phyloP scores from a whole-genome alignment of 2,113 vertebrate genomes.

The Lepisosteus oculatus region DNA sequence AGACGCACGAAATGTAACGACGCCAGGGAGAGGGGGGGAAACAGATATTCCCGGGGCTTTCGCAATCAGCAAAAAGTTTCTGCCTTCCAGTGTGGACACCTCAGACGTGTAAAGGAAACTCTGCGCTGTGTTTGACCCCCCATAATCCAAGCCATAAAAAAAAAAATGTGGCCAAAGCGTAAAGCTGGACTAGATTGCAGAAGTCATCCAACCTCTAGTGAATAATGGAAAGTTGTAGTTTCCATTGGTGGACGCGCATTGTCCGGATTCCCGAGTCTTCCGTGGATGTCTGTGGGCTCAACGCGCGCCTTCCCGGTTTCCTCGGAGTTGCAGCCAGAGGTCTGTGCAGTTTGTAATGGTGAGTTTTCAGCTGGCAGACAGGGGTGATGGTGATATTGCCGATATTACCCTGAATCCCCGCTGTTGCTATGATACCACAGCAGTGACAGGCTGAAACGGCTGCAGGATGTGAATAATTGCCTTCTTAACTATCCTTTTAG shows the following conservation, averaged over 20 bases:
- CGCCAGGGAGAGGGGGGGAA: slow-evolving; percentile 19
- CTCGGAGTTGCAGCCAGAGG: slow-evolving; percentile 11
- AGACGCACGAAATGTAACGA: slow-evolving; percentile 26
- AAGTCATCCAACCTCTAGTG: not conserved
- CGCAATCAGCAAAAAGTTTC: slow-evolving; percentile 60
- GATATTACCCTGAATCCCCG: slow-evolving; percentile 43
- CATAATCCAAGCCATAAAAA: slow-evolving; percentile 25
- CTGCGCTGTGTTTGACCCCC: slow-evolving; percentile 21
- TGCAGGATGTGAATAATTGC: slow-evolving; percentile 54
- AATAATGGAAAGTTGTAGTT: slow-evolving; percentile 35
- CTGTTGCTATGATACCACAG: slow-evolving; percentile 71
- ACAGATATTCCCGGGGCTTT: slow-evolving; percentile 32
- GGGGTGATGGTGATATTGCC: slow-evolving; percentile 25
- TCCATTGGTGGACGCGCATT: slow-evolving; percentile 37
- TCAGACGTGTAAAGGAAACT: slow-evolving; percentile 23
- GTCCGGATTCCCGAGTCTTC: slow-evolving; percentile 25
- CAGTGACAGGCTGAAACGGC: slow-evolving; percentile 63
- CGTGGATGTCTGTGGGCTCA: slow-evolving; percentile 20
- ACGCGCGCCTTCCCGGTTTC: not conserved
- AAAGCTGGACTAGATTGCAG: not conserved
- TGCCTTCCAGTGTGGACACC: slow-evolving; percentile 42
- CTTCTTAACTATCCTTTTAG: slow-evolving; percentile 28
- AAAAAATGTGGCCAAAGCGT: not conserved
- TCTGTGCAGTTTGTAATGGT: slow-evolving; percentile 25
- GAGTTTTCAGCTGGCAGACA: slow-evolving; percentile 28